phyloP scores from a whole-genome alignment of 2,888 invertebrate genomes.

The Chymomyza fuscimana region DNA sequence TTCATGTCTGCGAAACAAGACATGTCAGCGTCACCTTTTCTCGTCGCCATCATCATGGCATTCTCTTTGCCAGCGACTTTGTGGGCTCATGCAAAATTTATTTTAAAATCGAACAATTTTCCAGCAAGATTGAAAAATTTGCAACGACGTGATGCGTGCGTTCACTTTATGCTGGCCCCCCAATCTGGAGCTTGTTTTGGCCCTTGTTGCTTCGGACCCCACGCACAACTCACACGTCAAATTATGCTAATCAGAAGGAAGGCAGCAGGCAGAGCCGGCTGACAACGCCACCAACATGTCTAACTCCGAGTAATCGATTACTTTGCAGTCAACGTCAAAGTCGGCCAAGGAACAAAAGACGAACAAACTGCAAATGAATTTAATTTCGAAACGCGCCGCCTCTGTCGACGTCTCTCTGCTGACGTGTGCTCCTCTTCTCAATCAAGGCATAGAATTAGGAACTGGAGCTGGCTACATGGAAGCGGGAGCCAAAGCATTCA shows the following conservation, averaged over 20 bases:
- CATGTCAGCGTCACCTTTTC: background rate
- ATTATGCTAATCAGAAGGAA: background rate
- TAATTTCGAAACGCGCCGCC: background rate
- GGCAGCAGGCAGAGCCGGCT: background rate
- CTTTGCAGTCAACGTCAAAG: background rate
- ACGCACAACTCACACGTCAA: background rate
- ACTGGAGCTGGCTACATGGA: background rate
- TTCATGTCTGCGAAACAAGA: too few relatives aligned
- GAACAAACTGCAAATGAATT: background rate
- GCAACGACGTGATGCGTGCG: conserved; percentile 17
- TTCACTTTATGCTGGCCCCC: background rate
- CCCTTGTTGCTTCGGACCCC: background rate
- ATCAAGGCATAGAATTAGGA: background rate
- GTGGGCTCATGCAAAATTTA: conserved; percentile 32
- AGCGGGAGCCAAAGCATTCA: too few relatives aligned
- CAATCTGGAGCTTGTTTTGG: background rate
- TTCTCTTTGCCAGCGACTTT: background rate
- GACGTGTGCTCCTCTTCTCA: background rate
- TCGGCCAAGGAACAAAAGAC: background rate
- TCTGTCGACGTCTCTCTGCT: background rate
- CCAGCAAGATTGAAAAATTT: conserved; percentile 35
- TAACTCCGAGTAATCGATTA: background rate
- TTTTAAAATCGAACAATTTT: conserved; percentile 54
- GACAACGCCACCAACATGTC: background rate
- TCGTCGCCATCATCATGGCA: background rate